phyloP scores from a whole-genome alignment of 2,888 invertebrate genomes.

The Campoplex nolae region DNA sequence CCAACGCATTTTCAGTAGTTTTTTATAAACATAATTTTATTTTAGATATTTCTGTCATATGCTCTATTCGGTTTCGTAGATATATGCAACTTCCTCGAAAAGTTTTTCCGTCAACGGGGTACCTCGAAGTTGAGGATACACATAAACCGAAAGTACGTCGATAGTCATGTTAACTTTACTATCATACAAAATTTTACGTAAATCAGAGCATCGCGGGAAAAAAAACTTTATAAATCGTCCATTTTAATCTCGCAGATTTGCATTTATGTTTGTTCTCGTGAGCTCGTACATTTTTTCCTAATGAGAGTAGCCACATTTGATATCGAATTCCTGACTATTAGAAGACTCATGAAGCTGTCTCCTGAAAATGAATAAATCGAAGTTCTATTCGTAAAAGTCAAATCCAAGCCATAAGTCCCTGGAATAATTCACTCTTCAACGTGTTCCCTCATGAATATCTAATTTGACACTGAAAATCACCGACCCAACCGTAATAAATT shows the following conservation, averaged over 20 bases:
- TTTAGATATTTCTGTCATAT: neutral
- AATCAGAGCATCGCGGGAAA: slow-evolving; percentile 17
- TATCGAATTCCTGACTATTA: neutral
- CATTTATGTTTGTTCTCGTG: neutral
- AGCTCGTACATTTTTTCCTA: neutral
- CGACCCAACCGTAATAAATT: neutral
- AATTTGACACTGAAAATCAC: slow-evolving; percentile 23
- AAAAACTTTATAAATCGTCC: slow-evolving; percentile 10
- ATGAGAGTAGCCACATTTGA: too few species aligned
- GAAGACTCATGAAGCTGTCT: neutral
- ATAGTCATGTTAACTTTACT: neutral
- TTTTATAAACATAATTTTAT: neutral
- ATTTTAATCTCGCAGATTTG: neutral
- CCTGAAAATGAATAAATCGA: neutral
- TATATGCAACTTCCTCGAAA: neutral
- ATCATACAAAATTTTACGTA: slow-evolving; percentile 30
- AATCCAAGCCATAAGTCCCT: neutral
- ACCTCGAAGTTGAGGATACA: slow-evolving; percentile 15
- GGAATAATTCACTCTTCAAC: slow-evolving; percentile 13
- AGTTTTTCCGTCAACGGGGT: neutral
- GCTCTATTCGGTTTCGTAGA: slow-evolving; percentile 5
- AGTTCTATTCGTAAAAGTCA: neutral
- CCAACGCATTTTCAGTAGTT: too few species aligned
- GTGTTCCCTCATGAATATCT: slow-evolving; percentile 44
- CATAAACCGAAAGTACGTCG: slow-evolving; percentile 27